phyloP scores from a whole-genome alignment of 2,113 vertebrate species.

The Malaclemys terrapin region DNA sequence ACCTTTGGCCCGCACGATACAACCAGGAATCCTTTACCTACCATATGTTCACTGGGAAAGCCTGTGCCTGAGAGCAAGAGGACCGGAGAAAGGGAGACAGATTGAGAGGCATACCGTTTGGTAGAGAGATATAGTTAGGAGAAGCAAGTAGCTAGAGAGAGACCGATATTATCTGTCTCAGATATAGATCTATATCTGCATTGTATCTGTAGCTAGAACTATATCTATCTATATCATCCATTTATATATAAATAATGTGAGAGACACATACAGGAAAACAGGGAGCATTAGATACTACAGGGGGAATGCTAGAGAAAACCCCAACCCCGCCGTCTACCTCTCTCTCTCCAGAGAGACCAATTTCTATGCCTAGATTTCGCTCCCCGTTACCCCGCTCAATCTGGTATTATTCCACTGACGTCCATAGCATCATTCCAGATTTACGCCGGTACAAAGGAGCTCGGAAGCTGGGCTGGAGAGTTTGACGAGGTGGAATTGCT shows the following conservation, averaged over 20 bases:
- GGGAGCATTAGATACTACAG: background rate
- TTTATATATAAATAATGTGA: background rate
- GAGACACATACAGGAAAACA: background rate
- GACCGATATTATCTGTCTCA: conserved; percentile 17
- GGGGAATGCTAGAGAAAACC: background rate
- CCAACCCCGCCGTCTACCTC: background rate
- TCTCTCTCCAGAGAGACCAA: background rate
- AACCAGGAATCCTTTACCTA: background rate
- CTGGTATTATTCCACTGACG: background rate
- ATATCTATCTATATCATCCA: background rate
- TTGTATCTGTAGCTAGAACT: background rate
- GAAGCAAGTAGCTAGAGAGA: conserved; percentile 19
- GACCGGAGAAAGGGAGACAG: background rate
- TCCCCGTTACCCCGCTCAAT: background rate
- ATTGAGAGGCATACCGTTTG: background rate
- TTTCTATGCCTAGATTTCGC: background rate
- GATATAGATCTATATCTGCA: conserved; percentile 27
- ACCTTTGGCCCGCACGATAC: background rate
- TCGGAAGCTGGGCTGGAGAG: fast-evolving
- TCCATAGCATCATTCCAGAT: background rate
- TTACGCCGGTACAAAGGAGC: fast-evolving
- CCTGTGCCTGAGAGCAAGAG: fast-evolving
- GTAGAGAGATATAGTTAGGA: background rate
- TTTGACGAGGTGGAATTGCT: background rate
- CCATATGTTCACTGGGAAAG: background rate